Conservation (phyloP, 2,113 vertebrate species). For the Xiphophorus hellerii region DNA sequence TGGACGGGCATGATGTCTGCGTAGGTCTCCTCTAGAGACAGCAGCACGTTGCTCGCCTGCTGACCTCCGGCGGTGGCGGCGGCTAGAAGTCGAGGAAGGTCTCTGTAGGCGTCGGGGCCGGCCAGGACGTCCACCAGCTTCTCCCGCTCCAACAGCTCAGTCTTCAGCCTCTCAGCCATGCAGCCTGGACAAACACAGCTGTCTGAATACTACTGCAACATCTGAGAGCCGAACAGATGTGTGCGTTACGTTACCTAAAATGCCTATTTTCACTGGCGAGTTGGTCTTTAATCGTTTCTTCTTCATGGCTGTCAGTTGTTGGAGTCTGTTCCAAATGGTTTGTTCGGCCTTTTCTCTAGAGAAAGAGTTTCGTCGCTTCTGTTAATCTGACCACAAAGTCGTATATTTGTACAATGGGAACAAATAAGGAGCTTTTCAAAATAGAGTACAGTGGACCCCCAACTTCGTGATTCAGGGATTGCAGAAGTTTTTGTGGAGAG, state of each 20-base stretch:
- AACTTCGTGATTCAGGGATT: too few relatives aligned
- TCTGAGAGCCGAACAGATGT: too few relatives aligned
- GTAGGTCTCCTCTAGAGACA: conserved; percentile 96
- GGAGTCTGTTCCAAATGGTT: conserved; percentile 92
- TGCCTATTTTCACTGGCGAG: conserved; percentile 86
- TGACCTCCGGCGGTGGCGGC: conserved; percentile 84
- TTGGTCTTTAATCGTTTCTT: conserved; percentile 70
- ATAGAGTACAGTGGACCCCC: too few relatives aligned
- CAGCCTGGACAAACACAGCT: conserved; percentile 81
- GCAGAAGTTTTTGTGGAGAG: too few relatives aligned
- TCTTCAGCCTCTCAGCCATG: conserved; percentile 96
- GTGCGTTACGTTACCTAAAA: conserved; percentile 83
- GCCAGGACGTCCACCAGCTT: conserved; percentile 92
- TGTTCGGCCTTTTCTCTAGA: conserved; percentile 95
- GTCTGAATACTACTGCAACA: accelerated
- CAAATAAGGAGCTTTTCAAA: background rate
- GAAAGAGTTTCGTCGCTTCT: background rate
- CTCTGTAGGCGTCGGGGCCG: conserved; percentile 93
- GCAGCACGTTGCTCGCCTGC: conserved; percentile 90
- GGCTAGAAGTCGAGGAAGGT: conserved; percentile 88
- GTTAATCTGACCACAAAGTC: background rate
- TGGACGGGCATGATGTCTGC: conserved; percentile 94
- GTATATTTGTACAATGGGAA: background rate
- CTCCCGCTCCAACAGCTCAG: conserved; percentile 88
- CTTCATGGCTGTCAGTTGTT: conserved; percentile 86